Evolutionary conservation across 2,113 vertebrate genomes (phyloP).

Genomic region (Oriolus oriolus): DNA sequence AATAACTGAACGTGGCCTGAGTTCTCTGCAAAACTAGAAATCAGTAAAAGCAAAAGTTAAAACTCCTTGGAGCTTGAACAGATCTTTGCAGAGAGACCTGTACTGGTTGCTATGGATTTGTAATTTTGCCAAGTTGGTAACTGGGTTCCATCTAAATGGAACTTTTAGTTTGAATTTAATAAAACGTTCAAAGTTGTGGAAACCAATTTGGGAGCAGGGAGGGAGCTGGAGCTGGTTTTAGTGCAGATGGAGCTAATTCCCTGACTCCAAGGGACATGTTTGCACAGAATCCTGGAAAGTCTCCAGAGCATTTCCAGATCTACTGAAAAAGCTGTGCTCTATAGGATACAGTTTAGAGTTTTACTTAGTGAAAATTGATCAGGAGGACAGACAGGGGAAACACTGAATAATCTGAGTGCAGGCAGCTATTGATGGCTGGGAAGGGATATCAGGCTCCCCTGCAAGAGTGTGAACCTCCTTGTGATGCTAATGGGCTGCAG

Average conservation of each 20-base stretch:
- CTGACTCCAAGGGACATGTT: background rate
- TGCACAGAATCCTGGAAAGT: background rate
- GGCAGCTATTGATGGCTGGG: background rate
- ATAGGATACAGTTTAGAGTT: background rate
- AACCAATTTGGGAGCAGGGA: background rate
- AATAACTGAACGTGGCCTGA: rapidly evolving
- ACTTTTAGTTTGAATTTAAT: background rate
- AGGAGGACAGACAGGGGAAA: background rate
- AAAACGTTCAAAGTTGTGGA: background rate
- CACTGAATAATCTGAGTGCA: background rate
- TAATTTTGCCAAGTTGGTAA: background rate
- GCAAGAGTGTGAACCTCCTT: background rate
- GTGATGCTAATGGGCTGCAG: background rate
- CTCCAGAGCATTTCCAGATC: background rate
- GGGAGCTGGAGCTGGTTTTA: background rate
- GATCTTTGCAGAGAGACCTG: background rate
- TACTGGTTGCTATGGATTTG: background rate
- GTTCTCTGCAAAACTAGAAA: background rate
- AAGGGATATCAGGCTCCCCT: background rate
- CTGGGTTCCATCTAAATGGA: background rate
- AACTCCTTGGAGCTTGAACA: background rate
- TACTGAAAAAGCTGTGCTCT: background rate
- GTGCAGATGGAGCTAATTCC: background rate
- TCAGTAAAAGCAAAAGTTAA: background rate
- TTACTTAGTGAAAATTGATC: background rate